Percentiles rank a stretch among this genome's conserved stretches.
Conservation (phyloP, 1,140 invertebrate species). For the Drosophila sp. region DNA sequence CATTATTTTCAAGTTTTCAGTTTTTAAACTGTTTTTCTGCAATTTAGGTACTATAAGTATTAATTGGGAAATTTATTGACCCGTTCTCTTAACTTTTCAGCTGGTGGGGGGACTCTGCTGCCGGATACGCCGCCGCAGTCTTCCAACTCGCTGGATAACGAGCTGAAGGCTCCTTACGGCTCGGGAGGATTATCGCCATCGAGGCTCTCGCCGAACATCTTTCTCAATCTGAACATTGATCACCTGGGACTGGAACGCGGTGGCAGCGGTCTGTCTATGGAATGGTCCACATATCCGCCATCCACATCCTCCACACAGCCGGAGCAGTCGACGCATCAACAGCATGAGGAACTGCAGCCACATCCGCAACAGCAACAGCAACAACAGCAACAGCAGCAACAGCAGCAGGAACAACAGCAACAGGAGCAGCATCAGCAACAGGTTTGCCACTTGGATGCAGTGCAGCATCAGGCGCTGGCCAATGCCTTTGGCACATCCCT, state of each 20-base stretch:
- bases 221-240: conserved; percentile 83
- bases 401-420: conserved; percentile 36
- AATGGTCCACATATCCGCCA: conserved; percentile 81
- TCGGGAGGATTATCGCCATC: conserved; percentile 66
- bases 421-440: conserved; percentile 35
- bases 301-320: conserved; percentile 33
- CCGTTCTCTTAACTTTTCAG: conserved; percentile 12
- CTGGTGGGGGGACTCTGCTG: conserved; percentile 64
- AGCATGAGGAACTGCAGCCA: conserved; percentile 9
- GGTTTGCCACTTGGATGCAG: conserved; percentile 36
- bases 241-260: conserved; percentile 79
- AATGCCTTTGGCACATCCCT: conserved; percentile 59
- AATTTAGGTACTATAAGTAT: too few species aligned
- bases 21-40: too few species aligned
- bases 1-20: too few species aligned
- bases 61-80: background rate
- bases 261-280: conserved; percentile 78
- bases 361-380: conserved; percentile 29
- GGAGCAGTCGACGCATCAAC: conserved; percentile 23
- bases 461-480: conserved; percentile 55
- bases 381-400: background rate
- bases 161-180: conserved; percentile 72
- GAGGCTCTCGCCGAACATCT: conserved; percentile 80
- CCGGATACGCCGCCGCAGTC: conserved; percentile 81
- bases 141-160: conserved; percentile 80